Percentiles rank a stretch among this genome's conserved stretches.
Evolutionary conservation across 2,797 vertebrate species (phyloP).

Genomic region (Artibeus jamaicensis): DNA sequence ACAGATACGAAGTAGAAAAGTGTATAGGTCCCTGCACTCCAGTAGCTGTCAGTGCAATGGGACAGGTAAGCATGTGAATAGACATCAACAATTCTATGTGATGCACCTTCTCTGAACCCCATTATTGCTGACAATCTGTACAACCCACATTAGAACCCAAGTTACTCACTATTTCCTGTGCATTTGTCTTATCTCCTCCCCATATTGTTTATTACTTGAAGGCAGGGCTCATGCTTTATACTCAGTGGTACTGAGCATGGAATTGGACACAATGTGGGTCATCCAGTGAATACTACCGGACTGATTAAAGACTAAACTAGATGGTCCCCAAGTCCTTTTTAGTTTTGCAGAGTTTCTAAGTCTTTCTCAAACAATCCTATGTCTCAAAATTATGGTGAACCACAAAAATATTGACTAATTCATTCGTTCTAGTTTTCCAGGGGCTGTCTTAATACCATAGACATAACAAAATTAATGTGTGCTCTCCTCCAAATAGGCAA

Average conservation of each 20-base stretch:
- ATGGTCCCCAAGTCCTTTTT: neutral
- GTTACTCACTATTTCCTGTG: neutral
- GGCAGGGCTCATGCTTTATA: neutral
- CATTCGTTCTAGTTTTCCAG: slow-evolving; percentile 23
- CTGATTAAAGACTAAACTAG: neutral
- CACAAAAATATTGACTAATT: slow-evolving; percentile 47
- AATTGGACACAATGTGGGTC: neutral
- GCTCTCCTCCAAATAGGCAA: neutral
- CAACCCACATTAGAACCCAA: neutral
- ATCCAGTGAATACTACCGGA: neutral
- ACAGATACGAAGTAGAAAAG: neutral
- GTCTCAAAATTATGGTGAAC: neutral
- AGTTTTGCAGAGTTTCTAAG: neutral
- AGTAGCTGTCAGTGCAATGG: neutral
- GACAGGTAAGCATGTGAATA: neutral
- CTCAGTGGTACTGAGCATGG: neutral
- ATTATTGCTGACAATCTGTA: neutral
- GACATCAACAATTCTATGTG: neutral
- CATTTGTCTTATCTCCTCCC: neutral
- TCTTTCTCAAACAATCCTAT: neutral
- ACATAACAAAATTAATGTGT: slow-evolving; percentile 10
- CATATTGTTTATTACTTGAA: neutral
- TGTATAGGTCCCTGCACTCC: neutral
- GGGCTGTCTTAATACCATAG: neutral
- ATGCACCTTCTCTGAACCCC: neutral